Evolutionary conservation across 2,888 invertebrate genomes (phyloP).

Genomic region (Plagiodera versicolora): DNA sequence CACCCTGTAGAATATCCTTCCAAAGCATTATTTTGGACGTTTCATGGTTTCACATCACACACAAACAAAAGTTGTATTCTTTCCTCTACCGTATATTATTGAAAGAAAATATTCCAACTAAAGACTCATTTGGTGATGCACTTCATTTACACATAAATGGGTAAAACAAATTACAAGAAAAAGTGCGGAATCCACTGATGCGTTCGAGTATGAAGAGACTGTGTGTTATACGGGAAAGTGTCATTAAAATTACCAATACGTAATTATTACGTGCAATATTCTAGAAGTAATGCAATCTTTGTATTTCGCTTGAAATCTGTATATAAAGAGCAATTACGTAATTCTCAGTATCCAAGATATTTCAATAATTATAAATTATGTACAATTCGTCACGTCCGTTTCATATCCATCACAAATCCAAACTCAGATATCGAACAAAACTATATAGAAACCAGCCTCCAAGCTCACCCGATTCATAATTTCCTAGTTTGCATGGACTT

Average conservation of each 20-base stretch:
- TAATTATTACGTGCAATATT: background rate
- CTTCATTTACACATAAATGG: too few species aligned
- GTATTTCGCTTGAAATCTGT: background rate
- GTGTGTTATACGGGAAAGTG: background rate
- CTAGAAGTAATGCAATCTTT: background rate
- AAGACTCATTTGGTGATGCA: too few species aligned
- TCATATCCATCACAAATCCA: conserved; percentile 10
- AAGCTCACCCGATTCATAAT: background rate
- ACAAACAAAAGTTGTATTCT: too few species aligned
- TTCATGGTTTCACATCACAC: too few species aligned
- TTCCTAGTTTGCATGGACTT: background rate
- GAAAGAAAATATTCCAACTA: too few species aligned
- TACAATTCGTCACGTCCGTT: conserved; percentile 3
- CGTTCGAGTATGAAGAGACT: background rate
- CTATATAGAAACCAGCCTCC: conserved; percentile 5
- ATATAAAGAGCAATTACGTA: background rate
- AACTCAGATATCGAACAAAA: too few species aligned
- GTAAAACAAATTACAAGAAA: background rate
- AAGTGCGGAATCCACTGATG: background rate
- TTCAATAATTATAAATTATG: too few species aligned
- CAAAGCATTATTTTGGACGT: too few species aligned
- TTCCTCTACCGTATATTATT: too few species aligned
- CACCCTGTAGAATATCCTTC: too few species aligned
- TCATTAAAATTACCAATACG: background rate
- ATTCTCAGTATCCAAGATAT: too few species aligned